These are phyloP conservation scores for Artibeus lituratus DNA, from an alignment of 2,797 vertebrate genomes.

Conservation along the genomic window DNA sequence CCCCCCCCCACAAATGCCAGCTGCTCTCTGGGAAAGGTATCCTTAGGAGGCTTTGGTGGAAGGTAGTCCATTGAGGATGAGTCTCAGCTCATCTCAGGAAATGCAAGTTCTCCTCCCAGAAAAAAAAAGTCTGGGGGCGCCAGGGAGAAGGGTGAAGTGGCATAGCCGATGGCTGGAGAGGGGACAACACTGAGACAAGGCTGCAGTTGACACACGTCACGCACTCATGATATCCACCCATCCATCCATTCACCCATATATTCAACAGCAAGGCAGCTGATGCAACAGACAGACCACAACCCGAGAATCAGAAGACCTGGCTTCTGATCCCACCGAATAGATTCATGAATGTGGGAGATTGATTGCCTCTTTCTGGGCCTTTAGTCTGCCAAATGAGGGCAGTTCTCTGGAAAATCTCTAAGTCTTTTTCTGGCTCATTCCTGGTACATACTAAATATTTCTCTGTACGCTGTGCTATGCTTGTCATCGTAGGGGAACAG, in stretches of 20 bases:
- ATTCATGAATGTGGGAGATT: neutral
- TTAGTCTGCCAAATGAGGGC: neutral
- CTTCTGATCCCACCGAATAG: neutral
- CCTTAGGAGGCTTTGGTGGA: neutral
- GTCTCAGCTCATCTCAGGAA: neutral
- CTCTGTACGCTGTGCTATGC: neutral
- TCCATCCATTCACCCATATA: neutral
- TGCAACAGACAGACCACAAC: neutral
- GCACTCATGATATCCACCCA: neutral
- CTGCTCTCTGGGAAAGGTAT: neutral
- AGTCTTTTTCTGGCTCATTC: neutral
- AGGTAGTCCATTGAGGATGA: neutral
- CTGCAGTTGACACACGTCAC: neutral
- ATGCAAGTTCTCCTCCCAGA: neutral
- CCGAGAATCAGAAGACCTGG: neutral
- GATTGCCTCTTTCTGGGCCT: neutral
- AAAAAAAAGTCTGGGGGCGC: neutral
- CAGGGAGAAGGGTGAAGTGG: neutral
- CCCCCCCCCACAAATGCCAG: neutral
- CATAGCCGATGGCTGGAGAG: neutral
- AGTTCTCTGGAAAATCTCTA: neutral
- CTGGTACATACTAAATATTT: neutral
- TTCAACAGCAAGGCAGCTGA: neutral
- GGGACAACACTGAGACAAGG: neutral
- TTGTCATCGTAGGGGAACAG: neutral